A percentile compares a stretch with the other conserved stretches of the same genome.
Evolutionary conservation across 2,888 invertebrate species (phyloP).

Genomic region (Microchrysa polita): DNA sequence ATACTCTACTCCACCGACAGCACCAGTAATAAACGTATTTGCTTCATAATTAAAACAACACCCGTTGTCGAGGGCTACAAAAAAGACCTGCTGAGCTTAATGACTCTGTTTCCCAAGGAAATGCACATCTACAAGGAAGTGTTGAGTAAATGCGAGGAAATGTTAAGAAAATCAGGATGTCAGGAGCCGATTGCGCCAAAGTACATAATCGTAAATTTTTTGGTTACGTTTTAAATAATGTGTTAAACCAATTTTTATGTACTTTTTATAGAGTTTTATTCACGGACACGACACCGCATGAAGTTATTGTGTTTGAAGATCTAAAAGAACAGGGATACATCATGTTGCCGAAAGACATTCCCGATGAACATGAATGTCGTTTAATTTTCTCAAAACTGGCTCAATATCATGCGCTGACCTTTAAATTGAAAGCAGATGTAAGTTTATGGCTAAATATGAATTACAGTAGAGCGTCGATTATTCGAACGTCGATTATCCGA

Average conservation of each 20-base stretch:
- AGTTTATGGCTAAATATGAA: too few species aligned
- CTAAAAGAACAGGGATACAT: conserved; percentile 4
- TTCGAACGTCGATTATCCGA: too few species aligned
- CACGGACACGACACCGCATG: not conserved
- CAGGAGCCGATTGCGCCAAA: not conserved
- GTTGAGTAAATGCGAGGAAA: not conserved
- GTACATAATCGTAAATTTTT: not conserved
- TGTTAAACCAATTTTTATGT: too few species aligned
- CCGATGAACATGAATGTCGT: not conserved
- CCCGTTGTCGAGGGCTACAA: conserved; percentile 26
- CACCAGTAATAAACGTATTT: not conserved
- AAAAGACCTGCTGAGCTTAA: conserved; percentile 24
- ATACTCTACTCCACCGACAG: not conserved
- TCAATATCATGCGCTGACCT: conserved; percentile 26
- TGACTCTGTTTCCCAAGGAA: conserved; percentile 21
- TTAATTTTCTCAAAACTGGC: conserved; percentile 27
- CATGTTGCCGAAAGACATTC: not conserved
- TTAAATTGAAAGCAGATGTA: conserved; percentile 13
- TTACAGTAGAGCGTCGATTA: too few species aligned
- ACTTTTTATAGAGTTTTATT: too few species aligned
- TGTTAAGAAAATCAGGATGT: not conserved
- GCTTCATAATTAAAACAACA: conserved; percentile 16
- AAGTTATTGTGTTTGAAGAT: conserved; percentile 29
- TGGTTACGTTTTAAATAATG: not conserved
- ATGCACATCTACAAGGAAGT: conserved; percentile 27